Evolutionary conservation across 2,888 invertebrate species (phyloP).

Genomic region (Endotricha flammealis): DNA sequence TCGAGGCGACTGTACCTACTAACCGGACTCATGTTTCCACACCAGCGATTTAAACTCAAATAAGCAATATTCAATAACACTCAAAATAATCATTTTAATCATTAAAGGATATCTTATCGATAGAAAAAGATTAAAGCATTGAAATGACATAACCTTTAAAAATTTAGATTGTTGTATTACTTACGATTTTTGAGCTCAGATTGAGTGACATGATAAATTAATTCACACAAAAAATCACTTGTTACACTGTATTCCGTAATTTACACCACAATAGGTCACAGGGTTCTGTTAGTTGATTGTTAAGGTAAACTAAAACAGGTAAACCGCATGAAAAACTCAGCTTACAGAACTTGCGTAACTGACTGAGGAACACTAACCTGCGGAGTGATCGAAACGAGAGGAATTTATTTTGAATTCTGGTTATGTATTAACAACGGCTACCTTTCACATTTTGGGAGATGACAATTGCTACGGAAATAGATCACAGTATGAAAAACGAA

Average conservation of each 20-base stretch:
- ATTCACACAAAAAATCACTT: background rate
- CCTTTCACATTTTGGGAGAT: conserved; percentile 33
- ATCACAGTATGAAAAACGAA: conserved; percentile 4
- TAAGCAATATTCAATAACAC: conserved; percentile 7
- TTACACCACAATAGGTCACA: no score
- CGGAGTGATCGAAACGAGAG: conserved; percentile 17
- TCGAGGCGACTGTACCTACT: no score
- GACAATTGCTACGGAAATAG: conserved; percentile 37
- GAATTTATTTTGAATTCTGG: conserved; percentile 27
- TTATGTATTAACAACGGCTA: conserved; percentile 16
- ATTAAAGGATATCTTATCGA: conserved; percentile 21
- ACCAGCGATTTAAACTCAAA: conserved; percentile 11
- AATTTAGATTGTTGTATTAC: conserved; percentile 20
- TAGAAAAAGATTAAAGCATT: conserved; percentile 1
- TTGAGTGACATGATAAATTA: conserved; percentile 28
- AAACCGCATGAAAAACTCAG: background rate
- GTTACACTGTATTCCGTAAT: no score
- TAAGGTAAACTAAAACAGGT: no score
- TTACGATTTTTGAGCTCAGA: conserved; percentile 39
- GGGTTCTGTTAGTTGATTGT: no score
- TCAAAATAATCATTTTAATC: conserved; percentile 20
- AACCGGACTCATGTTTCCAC: conserved; percentile 38
- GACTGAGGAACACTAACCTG: conserved; percentile 14
- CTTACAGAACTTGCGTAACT: conserved; percentile 2
- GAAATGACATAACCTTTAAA: conserved; percentile 21